These are phyloP conservation scores for Holacanthella duospinosa DNA, from an alignment of 2,888 invertebrate species.

Conservation along the genomic window DNA sequence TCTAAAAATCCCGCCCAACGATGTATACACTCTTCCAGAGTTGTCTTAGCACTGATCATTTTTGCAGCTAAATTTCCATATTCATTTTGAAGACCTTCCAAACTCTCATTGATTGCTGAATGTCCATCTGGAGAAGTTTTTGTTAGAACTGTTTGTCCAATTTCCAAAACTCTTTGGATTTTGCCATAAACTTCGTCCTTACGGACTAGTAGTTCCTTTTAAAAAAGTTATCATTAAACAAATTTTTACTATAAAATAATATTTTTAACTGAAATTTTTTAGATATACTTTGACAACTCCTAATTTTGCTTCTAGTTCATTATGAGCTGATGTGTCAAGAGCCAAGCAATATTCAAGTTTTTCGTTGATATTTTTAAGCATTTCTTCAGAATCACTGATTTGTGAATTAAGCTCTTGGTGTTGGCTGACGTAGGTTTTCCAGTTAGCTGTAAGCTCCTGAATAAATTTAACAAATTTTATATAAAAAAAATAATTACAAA, in stretches of 20 bases:
- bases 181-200: conserved; percentile 87
- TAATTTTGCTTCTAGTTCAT: conserved; percentile 73
- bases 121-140: conserved; percentile 85
- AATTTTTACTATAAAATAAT: background rate
- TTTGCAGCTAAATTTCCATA: conserved; percentile 78
- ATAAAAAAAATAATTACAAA: background rate
- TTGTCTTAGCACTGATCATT: conserved; percentile 80
- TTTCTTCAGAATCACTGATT: conserved; percentile 65
- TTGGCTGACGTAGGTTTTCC: conserved; percentile 80
- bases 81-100: conserved; percentile 73
- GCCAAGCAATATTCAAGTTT: conserved; percentile 81
- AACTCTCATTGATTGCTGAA: conserved; percentile 68
- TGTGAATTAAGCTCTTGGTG: conserved; percentile 79
- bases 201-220: conserved; percentile 75
- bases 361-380: conserved; percentile 70
- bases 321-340: conserved; percentile 65
- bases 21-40: conserved; percentile 76
- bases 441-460: conserved; percentile 69
- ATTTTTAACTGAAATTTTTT: conserved; percentile 27
- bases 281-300: conserved; percentile 58
- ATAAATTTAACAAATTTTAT: conserved; percentile 10
- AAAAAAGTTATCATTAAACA: conserved; percentile 2
- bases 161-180: conserved; percentile 76
- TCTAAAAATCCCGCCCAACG: conserved; percentile 85
- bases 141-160: conserved; percentile 79